Percentiles rank a stretch among this genome's conserved stretches.
phyloP scores from a whole-genome alignment of 2,797 vertebrate genomes.

The Glyptemys insculpta region DNA sequence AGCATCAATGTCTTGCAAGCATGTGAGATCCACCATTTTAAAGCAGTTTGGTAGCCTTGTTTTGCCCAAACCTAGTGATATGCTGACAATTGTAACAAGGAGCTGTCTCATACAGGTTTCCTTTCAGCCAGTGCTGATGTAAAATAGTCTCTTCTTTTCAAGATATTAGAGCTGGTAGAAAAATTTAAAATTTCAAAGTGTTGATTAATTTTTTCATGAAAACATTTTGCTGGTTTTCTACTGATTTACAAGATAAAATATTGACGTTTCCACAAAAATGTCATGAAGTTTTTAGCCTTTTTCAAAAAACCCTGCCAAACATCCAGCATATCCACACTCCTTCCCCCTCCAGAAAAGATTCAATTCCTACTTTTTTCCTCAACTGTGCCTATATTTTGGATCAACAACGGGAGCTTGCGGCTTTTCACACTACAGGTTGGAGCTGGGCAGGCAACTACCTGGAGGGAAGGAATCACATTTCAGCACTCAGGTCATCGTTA shows the following conservation, averaged over 20 bases:
- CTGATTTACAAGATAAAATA: no score
- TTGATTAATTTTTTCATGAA: no score
- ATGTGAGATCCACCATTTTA: no score
- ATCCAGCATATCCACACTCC: neutral
- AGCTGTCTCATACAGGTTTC: neutral
- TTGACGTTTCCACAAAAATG: no score
- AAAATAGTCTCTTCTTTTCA: neutral
- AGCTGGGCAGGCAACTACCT: neutral
- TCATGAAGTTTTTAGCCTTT: neutral
- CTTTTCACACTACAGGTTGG: neutral
- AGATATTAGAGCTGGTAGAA: no score
- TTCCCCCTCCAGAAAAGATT: neutral
- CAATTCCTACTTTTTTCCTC: neutral
- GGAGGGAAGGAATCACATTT: neutral
- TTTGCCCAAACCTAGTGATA: neutral
- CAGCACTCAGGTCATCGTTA: neutral
- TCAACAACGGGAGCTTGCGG: neutral
- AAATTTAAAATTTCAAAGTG: no score
- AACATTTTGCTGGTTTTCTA: no score
- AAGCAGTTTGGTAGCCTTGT: neutral
- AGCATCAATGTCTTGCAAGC: no score
- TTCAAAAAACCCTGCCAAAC: neutral
- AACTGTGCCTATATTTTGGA: neutral
- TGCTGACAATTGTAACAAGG: neutral
- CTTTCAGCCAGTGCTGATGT: neutral